phyloP scores from a whole-genome alignment of 1,140 invertebrate genomes.

The Philotrypesis tridentata region DNA sequence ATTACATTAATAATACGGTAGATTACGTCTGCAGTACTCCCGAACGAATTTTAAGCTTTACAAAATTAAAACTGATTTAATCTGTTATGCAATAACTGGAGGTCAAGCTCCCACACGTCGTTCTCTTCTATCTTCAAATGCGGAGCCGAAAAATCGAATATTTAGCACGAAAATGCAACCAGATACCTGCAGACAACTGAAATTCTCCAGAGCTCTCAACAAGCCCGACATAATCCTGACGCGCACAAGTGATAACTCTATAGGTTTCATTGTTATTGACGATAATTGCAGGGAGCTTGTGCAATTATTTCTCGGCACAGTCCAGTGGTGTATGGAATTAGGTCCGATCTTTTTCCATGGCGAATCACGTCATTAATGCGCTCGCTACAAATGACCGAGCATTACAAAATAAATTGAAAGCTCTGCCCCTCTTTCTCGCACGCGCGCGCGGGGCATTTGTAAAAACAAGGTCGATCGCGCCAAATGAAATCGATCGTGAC shows the following conservation, averaged over 20 bases:
- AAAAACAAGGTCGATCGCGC: not conserved
- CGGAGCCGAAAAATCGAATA: not conserved
- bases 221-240: too few relatives aligned
- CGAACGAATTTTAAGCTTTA: not conserved
- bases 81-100: not conserved
- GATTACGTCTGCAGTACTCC: not conserved
- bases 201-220: not conserved
- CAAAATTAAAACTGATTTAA: not conserved
- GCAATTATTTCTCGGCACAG: not conserved
- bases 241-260: not conserved
- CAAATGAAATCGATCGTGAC: not conserved
- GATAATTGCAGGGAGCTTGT: not conserved
- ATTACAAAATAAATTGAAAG: conserved; percentile 10
- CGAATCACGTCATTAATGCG: not conserved
- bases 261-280: not conserved
- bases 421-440: not conserved
- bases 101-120: not conserved
- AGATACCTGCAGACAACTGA: not conserved
- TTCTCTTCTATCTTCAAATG: not conserved
- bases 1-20: not conserved
- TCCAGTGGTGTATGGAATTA: not conserved
- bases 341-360: not conserved
- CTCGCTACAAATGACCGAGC: not conserved
- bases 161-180: not conserved
- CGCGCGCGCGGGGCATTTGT: not conserved